phyloP scores from a whole-genome alignment of 2,797 vertebrate genomes.

The Pogoniulus pusillus region DNA sequence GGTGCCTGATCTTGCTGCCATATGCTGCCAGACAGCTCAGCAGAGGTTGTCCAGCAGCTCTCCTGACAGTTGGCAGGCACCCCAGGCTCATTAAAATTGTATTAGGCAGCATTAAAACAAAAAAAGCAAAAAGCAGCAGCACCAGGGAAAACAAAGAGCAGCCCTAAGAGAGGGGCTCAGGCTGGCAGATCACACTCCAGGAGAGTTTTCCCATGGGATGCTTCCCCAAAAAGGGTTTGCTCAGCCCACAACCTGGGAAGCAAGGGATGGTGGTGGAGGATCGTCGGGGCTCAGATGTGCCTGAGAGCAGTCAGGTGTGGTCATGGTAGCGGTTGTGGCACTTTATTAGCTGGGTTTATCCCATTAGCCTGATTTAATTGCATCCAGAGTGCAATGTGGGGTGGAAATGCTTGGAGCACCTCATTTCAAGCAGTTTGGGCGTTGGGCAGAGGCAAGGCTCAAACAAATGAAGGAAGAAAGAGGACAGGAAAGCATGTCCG shows the following conservation, averaged over 20 bases:
- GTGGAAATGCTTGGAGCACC: fast-evolving
- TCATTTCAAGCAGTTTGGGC: background rate
- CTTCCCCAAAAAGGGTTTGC: background rate
- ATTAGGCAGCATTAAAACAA: conserved; percentile 10
- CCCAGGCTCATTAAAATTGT: conserved; percentile 50
- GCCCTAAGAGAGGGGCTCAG: background rate
- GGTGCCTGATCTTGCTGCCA: background rate
- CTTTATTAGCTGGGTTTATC: background rate
- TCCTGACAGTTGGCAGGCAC: conserved; percentile 43
- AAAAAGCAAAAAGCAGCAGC: background rate
- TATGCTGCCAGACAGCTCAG: background rate
- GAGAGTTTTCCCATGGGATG: background rate
- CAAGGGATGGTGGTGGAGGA: fast-evolving
- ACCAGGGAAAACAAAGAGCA: conserved; percentile 27
- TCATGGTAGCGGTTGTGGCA: fast-evolving
- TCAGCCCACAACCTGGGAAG: background rate
- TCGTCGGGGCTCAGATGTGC: fast-evolving
- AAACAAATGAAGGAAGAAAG: background rate
- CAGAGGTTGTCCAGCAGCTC: background rate
- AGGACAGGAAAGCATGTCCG: background rate
- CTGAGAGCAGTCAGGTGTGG: background rate
- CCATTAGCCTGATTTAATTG: background rate
- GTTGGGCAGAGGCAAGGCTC: background rate
- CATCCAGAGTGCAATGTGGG: background rate
- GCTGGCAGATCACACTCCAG: fast-evolving